These are phyloP conservation scores for Picus viridis DNA, from an alignment of 2,797 vertebrate species.

Conservation along the genomic window DNA sequence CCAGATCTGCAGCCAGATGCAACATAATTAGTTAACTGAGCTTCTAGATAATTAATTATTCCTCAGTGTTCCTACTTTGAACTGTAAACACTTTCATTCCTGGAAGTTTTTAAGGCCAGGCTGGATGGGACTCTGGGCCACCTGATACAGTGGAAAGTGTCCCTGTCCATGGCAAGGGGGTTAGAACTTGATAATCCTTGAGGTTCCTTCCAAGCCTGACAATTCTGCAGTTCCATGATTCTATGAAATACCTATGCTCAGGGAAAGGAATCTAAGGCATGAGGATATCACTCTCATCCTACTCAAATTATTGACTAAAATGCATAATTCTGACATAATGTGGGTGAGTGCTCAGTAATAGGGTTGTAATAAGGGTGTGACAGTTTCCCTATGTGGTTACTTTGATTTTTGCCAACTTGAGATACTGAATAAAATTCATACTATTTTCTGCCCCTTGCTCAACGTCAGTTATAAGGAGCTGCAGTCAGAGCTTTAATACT, in stretches of 20 bases:
- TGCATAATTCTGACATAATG: background rate
- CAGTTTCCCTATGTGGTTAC: background rate
- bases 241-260: background rate
- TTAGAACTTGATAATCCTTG: too few relatives aligned
- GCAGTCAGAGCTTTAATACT: slow-evolving; percentile 33
- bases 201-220: too few relatives aligned
- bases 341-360: background rate
- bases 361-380: background rate
- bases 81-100: too few relatives aligned
- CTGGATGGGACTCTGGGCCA: too few relatives aligned
- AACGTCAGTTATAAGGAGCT: background rate
- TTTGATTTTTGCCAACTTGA: background rate
- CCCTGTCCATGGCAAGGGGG: too few relatives aligned
- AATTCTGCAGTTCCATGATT: background rate
- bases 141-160: too few relatives aligned
- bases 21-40: background rate
- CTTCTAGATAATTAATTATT: background rate
- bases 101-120: too few relatives aligned
- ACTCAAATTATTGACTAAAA: background rate
- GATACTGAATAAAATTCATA: background rate
- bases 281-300: background rate
- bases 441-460: background rate
- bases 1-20: background rate
- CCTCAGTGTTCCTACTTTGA: background rate
- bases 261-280: background rate